These are phyloP conservation scores for Antheraea yamamai DNA, from an alignment of 2,888 invertebrate species.

Conservation along the genomic window DNA sequence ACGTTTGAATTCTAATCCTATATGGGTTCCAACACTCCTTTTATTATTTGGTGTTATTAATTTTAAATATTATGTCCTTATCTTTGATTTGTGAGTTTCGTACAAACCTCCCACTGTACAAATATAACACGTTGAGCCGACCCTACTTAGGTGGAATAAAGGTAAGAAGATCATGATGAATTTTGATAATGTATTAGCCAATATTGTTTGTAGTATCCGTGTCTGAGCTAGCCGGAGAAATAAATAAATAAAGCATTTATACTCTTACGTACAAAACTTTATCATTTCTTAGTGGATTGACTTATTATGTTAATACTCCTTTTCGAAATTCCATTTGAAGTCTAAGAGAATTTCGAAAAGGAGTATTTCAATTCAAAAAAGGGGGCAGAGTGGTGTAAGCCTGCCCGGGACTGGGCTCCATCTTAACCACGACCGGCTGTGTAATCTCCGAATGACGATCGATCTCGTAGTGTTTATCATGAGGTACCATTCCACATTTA, in stretches of 20 bases:
- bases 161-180: no score
- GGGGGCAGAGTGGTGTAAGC: conserved; percentile 88
- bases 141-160: no score
- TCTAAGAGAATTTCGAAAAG: conserved; percentile 80
- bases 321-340: conserved; percentile 72
- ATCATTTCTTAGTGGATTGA: background rate
- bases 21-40: no score
- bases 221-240: background rate
- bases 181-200: no score
- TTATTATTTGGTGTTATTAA: no score
- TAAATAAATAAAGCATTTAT: background rate
- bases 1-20: no score
- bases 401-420: conserved; percentile 81
- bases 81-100: no score
- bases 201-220: no score
- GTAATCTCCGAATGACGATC: conserved; percentile 70
- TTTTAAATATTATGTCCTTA: no score
- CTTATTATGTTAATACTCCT: conserved; percentile 62
- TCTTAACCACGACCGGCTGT: conserved; percentile 79
- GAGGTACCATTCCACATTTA: conserved; percentile 80
- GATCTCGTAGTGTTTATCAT: conserved; percentile 75
- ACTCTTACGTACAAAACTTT: background rate
- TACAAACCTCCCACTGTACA: no score
- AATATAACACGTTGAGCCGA: no score
- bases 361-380: conserved; percentile 88